phyloP scores from a whole-genome alignment of 1,140 invertebrate genomes.

The Paraescarpia echinospica region DNA sequence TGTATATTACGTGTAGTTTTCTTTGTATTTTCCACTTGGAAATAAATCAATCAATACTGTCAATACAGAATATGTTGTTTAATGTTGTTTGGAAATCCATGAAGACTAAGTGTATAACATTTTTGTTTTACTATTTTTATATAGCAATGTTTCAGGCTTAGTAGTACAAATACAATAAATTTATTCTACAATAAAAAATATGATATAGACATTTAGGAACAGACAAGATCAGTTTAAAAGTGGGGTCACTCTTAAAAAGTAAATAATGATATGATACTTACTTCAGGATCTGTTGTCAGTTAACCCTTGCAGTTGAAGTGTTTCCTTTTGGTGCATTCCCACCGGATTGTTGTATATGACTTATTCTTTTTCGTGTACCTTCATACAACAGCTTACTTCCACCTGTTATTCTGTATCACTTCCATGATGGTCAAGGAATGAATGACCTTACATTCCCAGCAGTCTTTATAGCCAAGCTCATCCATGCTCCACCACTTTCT shows the following conservation, averaged over 20 bases:
- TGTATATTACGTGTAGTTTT: too few relatives aligned
- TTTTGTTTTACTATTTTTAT: too few relatives aligned
- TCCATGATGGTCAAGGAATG: background rate
- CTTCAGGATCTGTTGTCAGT: background rate
- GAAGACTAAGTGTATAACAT: too few relatives aligned
- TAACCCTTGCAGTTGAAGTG: background rate
- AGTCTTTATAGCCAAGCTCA: background rate
- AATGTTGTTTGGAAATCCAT: too few relatives aligned
- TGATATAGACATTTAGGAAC: too few relatives aligned
- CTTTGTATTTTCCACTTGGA: too few relatives aligned
- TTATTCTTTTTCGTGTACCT: background rate
- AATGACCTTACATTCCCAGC: background rate
- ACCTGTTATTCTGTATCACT: background rate
- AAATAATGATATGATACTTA: background rate
- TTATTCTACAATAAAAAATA: too few relatives aligned
- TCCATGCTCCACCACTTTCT: background rate
- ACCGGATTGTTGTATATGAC: background rate
- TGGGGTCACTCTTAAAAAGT: background rate
- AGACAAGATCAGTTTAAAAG: background rate
- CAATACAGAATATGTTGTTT: too few relatives aligned
- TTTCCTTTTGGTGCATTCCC: conserved; percentile 8
- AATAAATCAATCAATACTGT: too few relatives aligned
- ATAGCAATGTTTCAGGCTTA: too few relatives aligned
- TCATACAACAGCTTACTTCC: background rate
- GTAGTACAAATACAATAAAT: too few relatives aligned